These are phyloP conservation scores for Lottia gigantea DNA, from an alignment of 2,888 invertebrate species.

Conservation along the genomic window DNA sequence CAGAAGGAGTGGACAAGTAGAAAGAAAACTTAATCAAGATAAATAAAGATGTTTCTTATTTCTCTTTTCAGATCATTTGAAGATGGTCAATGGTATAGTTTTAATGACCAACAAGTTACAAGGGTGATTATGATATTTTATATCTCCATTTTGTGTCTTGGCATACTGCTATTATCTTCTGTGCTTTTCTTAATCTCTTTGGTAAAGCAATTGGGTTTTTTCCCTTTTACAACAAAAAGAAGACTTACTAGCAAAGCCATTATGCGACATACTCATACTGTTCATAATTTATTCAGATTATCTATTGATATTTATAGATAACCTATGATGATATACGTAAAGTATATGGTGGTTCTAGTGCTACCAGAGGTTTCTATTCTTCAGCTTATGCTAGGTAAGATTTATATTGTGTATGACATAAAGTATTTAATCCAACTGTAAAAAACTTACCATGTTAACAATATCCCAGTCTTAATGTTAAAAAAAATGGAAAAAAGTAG, in stretches of 20 bases:
- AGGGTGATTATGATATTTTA: slow-evolving; percentile 71
- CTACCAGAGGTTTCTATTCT: slow-evolving; percentile 71
- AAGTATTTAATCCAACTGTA: no score
- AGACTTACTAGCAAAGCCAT: no score
- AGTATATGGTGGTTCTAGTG: slow-evolving; percentile 79
- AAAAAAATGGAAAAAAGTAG: no score
- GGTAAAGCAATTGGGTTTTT: no score
- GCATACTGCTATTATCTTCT: neutral
- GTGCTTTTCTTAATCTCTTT: no score
- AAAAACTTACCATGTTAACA: no score
- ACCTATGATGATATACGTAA: slow-evolving; percentile 84
- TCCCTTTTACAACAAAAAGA: no score
- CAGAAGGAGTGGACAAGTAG: neutral
- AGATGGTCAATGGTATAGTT: slow-evolving; percentile 83
- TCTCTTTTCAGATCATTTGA: slow-evolving; percentile 68
- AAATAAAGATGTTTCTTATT: neutral
- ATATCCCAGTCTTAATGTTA: no score
- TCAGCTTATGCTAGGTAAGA: slow-evolving; percentile 75
- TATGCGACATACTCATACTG: no score
- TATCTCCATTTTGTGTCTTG: neutral
- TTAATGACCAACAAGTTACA: slow-evolving; percentile 86
- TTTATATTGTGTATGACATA: no score
- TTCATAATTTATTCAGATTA: no score
- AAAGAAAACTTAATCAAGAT: neutral
- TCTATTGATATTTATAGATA: slow-evolving; percentile 71